These are phyloP conservation scores for Chymomyza fuscimana DNA, from an alignment of 2,888 invertebrate species.

Conservation along the genomic window DNA sequence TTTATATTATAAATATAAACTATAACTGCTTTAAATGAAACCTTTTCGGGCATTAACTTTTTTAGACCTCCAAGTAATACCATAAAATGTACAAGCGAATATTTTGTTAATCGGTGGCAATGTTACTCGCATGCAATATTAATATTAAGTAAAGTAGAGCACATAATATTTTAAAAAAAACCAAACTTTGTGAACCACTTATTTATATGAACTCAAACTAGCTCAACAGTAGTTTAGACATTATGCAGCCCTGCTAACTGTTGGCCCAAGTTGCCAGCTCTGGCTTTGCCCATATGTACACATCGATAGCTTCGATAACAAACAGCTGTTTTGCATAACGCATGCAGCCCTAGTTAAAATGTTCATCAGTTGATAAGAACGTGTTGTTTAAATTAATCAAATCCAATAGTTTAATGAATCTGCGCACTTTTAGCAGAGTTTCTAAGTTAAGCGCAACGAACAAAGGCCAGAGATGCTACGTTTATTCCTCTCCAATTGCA, in stretches of 20 bases:
- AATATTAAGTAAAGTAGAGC: too few species aligned
- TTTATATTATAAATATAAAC: too few species aligned
- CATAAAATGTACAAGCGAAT: too few species aligned
- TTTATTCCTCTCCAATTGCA: conserved; percentile 64
- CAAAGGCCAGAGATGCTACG: conserved; percentile 63
- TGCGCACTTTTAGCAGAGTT: background rate
- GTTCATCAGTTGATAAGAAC: conserved; percentile 7
- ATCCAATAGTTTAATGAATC: background rate
- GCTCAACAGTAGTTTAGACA: too few species aligned
- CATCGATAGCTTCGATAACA: background rate
- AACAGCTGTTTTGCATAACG: background rate
- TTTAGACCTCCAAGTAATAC: too few species aligned
- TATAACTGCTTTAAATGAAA: too few species aligned
- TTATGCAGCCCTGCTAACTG: background rate
- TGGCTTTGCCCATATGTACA: background rate
- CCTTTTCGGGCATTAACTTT: too few species aligned
- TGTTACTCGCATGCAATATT: too few species aligned
- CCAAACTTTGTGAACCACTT: too few species aligned
- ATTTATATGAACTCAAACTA: too few species aligned
- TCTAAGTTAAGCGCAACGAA: conserved; percentile 44
- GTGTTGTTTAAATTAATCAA: conserved; percentile 8
- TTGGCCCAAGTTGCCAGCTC: background rate
- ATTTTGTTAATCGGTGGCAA: too few species aligned
- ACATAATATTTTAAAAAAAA: too few species aligned
- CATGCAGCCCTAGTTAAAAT: background rate